phyloP scores from a whole-genome alignment of 1,140 invertebrate genomes.

The Pseudachorutes palmiensis region DNA sequence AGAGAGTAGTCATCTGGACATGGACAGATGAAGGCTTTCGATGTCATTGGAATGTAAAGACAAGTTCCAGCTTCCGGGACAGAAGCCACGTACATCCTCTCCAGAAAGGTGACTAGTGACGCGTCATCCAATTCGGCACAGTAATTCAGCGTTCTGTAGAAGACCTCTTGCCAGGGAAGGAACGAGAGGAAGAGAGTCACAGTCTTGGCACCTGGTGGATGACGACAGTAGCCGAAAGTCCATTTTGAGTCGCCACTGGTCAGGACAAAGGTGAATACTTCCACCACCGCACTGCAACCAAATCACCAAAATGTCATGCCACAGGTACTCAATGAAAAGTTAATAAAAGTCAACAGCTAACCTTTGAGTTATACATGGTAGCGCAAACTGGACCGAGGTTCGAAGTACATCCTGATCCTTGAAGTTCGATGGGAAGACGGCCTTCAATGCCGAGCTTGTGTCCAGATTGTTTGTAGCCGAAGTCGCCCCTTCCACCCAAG shows the following conservation, averaged over 20 bases:
- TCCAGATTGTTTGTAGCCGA: neutral
- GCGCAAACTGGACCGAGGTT: conserved; percentile 73
- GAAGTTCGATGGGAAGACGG: conserved; percentile 58
- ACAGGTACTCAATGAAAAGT: conserved; percentile 7
- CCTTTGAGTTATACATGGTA: conserved; percentile 72
- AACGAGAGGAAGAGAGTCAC: conserved; percentile 71
- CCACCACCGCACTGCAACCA: conserved; percentile 56
- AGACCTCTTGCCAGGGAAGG: conserved; percentile 90
- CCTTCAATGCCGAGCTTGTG: neutral
- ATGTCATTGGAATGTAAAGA: conserved; percentile 44
- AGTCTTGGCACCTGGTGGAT: conserved; percentile 70
- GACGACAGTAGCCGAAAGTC: conserved; percentile 90
- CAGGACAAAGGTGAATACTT: conserved; percentile 86
- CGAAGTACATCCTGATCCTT: conserved; percentile 67
- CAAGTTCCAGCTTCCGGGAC: conserved; percentile 50
- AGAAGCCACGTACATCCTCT: conserved; percentile 55
- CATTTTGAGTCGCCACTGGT: conserved; percentile 89
- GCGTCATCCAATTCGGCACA: conserved; percentile 44
- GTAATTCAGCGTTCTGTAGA: conserved; percentile 65
- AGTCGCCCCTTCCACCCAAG: conserved; percentile 9
- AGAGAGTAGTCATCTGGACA: conserved; percentile 69
- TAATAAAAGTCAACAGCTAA: conserved; percentile 41
- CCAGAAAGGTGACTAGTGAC: conserved; percentile 55
- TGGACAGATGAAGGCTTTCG: conserved; percentile 63
- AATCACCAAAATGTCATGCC: conserved; percentile 16